A percentile compares a stretch with the other conserved stretches of the same genome.
Conservation (phyloP, 2,797 vertebrate species). For the Pipistrellus pygmaeus region DNA sequence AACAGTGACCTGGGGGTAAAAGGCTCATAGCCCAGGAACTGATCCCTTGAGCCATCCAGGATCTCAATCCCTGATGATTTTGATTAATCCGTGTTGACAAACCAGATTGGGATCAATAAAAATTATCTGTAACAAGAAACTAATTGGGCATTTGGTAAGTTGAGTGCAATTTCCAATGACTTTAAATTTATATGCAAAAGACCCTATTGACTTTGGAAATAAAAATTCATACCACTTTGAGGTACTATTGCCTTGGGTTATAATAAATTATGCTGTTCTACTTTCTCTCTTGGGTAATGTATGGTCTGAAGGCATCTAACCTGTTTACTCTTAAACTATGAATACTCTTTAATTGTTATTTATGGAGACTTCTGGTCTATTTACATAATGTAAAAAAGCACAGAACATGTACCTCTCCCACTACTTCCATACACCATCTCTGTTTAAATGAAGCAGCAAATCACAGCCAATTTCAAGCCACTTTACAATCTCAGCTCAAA, state of each 20-base stretch:
- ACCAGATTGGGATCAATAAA: conserved; percentile 89
- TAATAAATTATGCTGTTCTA: conserved; percentile 52
- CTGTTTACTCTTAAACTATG: conserved; percentile 60
- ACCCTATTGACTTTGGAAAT: conserved; percentile 73
- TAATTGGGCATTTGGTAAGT: conserved; percentile 89
- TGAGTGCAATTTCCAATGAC: conserved; percentile 75
- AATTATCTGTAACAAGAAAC: conserved; percentile 88
- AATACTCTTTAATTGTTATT: conserved; percentile 65
- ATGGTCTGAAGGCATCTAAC: conserved; percentile 59
- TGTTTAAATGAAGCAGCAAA: conserved; percentile 82
- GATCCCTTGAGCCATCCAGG: conserved; percentile 74
- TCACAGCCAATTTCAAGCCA: conserved; percentile 79
- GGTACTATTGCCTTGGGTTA: conserved; percentile 62
- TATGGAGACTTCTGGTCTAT: conserved; percentile 59
- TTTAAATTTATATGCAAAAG: conserved; percentile 73
- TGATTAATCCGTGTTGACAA: conserved; percentile 87
- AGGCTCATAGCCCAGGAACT: conserved; percentile 67
- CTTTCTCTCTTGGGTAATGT: conserved; percentile 52
- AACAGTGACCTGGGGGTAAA: conserved; percentile 77
- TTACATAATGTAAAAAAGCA: conserved; percentile 70
- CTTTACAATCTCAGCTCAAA: conserved; percentile 74
- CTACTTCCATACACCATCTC: conserved; percentile 72
- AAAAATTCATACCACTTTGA: conserved; percentile 66
- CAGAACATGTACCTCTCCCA: conserved; percentile 49
- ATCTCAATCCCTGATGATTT: conserved; percentile 84